phyloP scores from a whole-genome alignment of 2,888 invertebrate species.

The Rhabditoides inermis region DNA sequence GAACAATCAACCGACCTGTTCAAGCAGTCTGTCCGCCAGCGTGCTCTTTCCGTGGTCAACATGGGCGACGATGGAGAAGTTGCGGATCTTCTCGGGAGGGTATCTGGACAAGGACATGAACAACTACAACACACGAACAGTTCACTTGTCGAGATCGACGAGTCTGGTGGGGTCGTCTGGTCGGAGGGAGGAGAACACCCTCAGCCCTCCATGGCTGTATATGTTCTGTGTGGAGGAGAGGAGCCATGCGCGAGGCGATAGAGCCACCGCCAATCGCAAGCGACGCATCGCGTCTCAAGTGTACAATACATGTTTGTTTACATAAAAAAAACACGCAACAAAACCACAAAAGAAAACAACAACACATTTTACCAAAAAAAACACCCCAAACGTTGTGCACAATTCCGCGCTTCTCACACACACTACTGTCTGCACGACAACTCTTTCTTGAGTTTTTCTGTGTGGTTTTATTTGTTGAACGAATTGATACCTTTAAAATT shows the following conservation, averaged over 20 bases:
- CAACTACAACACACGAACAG: no score
- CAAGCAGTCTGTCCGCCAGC: slow-evolving; percentile 84
- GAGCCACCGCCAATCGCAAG: no score
- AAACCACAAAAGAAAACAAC: neutral
- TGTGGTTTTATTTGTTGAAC: no score
- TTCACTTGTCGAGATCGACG: slow-evolving; percentile 13
- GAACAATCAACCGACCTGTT: slow-evolving; percentile 67
- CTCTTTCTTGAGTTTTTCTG: neutral
- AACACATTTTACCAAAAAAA: neutral
- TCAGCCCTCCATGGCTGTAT: no score
- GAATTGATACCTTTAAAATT: no score
- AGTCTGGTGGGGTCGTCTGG: slow-evolving; percentile 18
- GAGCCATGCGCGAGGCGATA: no score
- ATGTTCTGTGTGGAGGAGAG: no score
- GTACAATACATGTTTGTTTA: neutral
- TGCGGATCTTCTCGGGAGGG: slow-evolving; percentile 63
- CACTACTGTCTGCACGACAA: neutral
- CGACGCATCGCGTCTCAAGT: neutral
- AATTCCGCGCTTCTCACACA: neutral
- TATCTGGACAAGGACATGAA: slow-evolving; percentile 8
- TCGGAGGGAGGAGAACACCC: neutral
- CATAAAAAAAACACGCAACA: neutral
- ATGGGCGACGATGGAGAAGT: slow-evolving; percentile 94
- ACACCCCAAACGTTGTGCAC: neutral
- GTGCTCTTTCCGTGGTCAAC: slow-evolving; percentile 98